Evolutionary conservation across 2,888 invertebrate species (phyloP), one percentile per base, ranked within the genome.

Genomic region (Caenorhabditis auriculariae): DNA sequence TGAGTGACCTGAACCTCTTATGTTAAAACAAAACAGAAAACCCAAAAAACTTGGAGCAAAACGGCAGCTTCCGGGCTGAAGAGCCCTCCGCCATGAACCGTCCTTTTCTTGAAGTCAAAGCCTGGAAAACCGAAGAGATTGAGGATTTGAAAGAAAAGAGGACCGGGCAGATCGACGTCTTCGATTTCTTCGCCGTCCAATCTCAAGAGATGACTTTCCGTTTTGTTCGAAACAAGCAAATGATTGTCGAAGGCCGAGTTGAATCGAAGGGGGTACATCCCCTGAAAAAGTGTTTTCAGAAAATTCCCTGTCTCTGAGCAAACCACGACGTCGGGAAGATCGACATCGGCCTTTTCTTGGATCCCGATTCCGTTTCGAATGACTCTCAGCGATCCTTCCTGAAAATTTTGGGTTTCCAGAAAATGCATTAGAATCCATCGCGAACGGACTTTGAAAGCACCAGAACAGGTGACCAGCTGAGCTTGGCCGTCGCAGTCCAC

Each of bases 401-500:
- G 94, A 82, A 90, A 93, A 3, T 91, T 19, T 37, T 9, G 17
- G 12, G 5, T 15, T 19, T 19, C 12, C 21, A 47, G n/a, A n/a
- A n/a, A 47, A 39, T 37, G 15, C 15, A 35, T 47, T 17, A 26
- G 17, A 41, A 41, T 41, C 21, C 9, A 45, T 27, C n/a, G 17
- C 4, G 5, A 93, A 0, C 95, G 94, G 86, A 94, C 95, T 83
- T 96, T 98, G 82, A 90, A 94, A 3, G 91, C 89, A 85, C 90
- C 96, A 0, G 96, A 96, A 82, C 96, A 98, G 0, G 98, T 98
- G 41, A 98, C 93, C 66, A 98, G 88, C 83, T 94, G 94, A 15
- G 93, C 94, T 85, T 98, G 96, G 0, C 96, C 96, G 72, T 86
- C 85, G 17, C 91, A 85, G 26, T 75, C 66, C 17, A 78, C 66